phyloP scores from a whole-genome alignment of 2,113 vertebrate species.

The Lophura nycthemera region DNA sequence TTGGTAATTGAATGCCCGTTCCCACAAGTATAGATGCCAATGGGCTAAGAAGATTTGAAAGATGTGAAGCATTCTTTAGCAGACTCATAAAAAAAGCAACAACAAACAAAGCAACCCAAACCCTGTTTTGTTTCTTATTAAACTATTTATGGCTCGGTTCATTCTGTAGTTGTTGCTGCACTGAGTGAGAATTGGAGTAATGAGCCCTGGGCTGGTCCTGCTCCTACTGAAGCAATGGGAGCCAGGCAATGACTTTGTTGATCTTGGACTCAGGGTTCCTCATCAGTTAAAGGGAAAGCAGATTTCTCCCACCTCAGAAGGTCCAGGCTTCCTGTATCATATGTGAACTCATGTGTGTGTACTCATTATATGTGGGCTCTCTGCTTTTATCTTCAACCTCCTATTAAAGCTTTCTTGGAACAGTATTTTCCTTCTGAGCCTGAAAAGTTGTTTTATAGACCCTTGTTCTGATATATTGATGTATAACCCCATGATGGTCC shows the following conservation, averaged over 20 bases:
- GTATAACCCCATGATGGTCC: background rate
- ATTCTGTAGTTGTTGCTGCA: background rate
- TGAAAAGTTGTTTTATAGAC: background rate
- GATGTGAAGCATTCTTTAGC: background rate
- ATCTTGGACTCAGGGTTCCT: background rate
- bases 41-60: background rate
- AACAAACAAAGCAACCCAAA: background rate
- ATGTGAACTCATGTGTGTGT: background rate
- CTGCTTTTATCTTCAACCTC: background rate
- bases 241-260: background rate
- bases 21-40: background rate
- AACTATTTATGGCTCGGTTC: background rate
- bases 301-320: background rate
- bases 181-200: background rate
- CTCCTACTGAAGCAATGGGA: background rate
- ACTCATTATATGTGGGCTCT: background rate
- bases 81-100: background rate
- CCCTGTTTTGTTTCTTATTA: background rate
- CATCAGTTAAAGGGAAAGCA: background rate
- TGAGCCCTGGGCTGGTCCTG: background rate
- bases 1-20: background rate
- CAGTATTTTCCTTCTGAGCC: background rate
- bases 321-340: background rate
- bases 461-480: fast-evolving
- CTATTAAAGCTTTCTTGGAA: background rate